These are phyloP conservation scores for Acanthopleura granulata DNA, from an alignment of 2,888 invertebrate genomes.

Conservation along the genomic window DNA sequence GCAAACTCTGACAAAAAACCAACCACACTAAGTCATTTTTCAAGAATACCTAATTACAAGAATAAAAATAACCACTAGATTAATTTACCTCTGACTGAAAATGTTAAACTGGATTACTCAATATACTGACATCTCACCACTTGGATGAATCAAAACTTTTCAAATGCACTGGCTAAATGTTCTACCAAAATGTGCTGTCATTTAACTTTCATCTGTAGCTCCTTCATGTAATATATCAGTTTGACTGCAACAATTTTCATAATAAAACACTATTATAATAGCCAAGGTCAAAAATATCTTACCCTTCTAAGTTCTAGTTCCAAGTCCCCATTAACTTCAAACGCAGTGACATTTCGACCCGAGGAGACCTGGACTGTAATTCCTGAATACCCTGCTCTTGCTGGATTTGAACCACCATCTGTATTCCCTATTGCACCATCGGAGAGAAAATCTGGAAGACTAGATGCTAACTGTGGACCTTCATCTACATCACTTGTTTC, in stretches of 20 bases:
- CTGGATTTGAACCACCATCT: neutral
- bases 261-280: neutral
- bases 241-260: no score
- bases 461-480: slow-evolving; percentile 25
- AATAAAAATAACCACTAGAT: no score
- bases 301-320: slow-evolving; percentile 38
- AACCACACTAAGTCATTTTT: no score
- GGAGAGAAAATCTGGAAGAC: slow-evolving; percentile 61
- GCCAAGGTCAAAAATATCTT: no score
- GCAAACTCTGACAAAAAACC: no score
- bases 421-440: slow-evolving; percentile 45
- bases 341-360: slow-evolving; percentile 21
- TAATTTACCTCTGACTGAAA: neutral
- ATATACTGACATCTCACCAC: no score
- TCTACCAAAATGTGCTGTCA: no score
- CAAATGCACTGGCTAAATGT: no score
- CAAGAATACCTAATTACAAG: no score
- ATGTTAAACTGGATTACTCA: no score
- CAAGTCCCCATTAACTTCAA: slow-evolving; percentile 38
- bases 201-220: neutral
- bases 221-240: no score
- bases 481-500: slow-evolving; percentile 11
- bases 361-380: slow-evolving; percentile 22
- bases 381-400: slow-evolving; percentile 10
- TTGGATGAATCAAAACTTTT: no score